Base-by-base conservation (phyloP, 2,888 invertebrate species). In the Buathra laborator region DNA sequence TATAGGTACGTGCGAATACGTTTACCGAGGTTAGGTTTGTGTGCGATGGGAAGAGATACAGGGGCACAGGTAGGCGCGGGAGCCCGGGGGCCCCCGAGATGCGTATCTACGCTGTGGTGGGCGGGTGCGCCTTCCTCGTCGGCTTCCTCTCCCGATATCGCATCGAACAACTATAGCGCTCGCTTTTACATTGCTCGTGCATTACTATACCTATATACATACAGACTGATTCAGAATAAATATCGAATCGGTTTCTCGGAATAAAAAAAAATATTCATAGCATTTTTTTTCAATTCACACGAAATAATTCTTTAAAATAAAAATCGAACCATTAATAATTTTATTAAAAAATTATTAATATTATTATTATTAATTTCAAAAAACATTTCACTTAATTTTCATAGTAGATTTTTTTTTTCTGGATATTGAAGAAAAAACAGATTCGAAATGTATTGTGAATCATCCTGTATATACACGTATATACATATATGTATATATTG, bases 41-140 rank as follows among this genome's bases (percentile, higher is more conserved):
- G n/a, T 67, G 48, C 67, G 43, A 68, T 46, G 44, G 68, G 64
- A 74, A 85, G 81, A 83, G 85, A 85, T 84, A 87, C 88, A 81
- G 88, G 78, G 88, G 88, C 87, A 87, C 79, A 81, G 85, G 87
- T 81, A 85, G 84, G 87, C 84, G 78, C 87, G 83, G 86, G 85
- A 86, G 84, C 87, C 86, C 74, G 76, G 70, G 79, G 86, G 78
- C 75, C 71, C 78, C 75, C 71, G 37, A 81, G 88, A 88, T 87
- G 85, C 78, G 86, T 88, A 87, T 88, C 86, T 87, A 24, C 81
- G 62, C 67, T 78, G 74, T 64, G 78, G 87, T 88, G 86, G 88
- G 88, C 88, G 37, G 88, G 88, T 88, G 62, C 70, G 75, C 81
- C 84, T 81, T 80, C 82, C 83, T 44, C 75, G 32, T 32, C 48